phyloP scores from a whole-genome alignment of 2,113 vertebrate genomes.

The Planiliza haematocheilus region DNA sequence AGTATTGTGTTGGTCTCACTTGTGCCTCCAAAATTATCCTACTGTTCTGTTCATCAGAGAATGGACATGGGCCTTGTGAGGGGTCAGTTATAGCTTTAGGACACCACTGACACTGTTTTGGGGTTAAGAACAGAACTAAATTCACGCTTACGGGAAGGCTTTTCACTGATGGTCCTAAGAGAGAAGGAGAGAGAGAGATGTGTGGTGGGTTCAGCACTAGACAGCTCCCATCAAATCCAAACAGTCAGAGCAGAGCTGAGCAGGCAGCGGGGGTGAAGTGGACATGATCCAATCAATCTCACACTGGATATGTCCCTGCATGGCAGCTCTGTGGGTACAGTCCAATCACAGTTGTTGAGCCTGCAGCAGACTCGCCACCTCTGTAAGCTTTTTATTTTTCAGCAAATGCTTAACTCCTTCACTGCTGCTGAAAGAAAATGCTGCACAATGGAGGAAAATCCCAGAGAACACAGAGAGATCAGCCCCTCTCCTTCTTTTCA shows the following conservation, averaged over 20 bases:
- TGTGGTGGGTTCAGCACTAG: slow-evolving; percentile 55
- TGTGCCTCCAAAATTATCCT: no score
- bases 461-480: no score
- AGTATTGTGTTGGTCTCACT: no score
- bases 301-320: slow-evolving; percentile 45
- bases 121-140: background rate
- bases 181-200: slow-evolving; percentile 6
- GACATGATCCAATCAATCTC: slow-evolving; percentile 64
- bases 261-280: background rate
- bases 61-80: no score
- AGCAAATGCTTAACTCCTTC: slow-evolving; percentile 32
- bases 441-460: no score
- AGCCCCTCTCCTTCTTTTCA: no score
- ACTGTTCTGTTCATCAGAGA: no score
- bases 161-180: background rate
- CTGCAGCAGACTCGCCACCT: slow-evolving; percentile 32
- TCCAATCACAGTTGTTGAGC: slow-evolving; percentile 57
- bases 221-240: slow-evolving; percentile 61
- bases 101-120: background rate
- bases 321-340: slow-evolving; percentile 52
- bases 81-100: no score
- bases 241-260: slow-evolving; percentile 6
- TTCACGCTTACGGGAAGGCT: background rate
- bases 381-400: slow-evolving; percentile 24
- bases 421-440: background rate